Evolutionary conservation across 2,888 invertebrate genomes (phyloP), one percentile per base, ranked within the genome.

Genomic region (Augochlorella aurata): DNA sequence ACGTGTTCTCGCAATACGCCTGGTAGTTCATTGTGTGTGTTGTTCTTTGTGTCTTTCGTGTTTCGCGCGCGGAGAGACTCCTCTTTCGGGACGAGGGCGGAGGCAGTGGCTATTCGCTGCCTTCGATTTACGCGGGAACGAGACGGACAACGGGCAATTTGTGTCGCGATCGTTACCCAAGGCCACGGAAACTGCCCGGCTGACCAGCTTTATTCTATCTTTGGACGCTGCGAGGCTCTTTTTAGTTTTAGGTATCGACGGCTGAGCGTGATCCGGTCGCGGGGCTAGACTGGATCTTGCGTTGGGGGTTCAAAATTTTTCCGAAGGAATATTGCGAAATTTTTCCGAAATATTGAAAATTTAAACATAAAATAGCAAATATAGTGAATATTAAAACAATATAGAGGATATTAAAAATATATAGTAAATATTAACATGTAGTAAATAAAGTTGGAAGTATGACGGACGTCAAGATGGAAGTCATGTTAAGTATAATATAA

Each of bases 1-100:
- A 93, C 90, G 92, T 92, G 93, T 93, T 92, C 88, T 87, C 93
- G 92, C 93, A 93, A 91, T 94, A 81, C 80, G 92, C 94, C 94
- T 94, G 94, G 79, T 90, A 89, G 52, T 82, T 82, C 65, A 81
- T 79, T 85, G 76, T 77, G 74, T 78, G 29, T 81, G n/a, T 65
- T 74, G 67, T 77, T 73, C 61, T 76, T 73, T 74, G 69, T 74
- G 74, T 79, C 50, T 67, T 81, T 44, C 65, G 68, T 66, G 50
- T 83, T 45, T 18, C 12, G 66, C 24, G 14, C 12, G n/a, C 21
- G 16, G 21, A 24, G 24, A 49, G 21, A 24, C n/a, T 10, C 2
- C 29, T 58, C 7, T 50, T 18, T 24, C 24, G 24, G 29, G 21
- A 12, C 3, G 4, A 47, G 47, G 29, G 3, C 16, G 9, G 3